Evolutionary conservation across 2,888 invertebrate genomes (phyloP).

Genomic region (Caenorhabditis imperialis): DNA sequence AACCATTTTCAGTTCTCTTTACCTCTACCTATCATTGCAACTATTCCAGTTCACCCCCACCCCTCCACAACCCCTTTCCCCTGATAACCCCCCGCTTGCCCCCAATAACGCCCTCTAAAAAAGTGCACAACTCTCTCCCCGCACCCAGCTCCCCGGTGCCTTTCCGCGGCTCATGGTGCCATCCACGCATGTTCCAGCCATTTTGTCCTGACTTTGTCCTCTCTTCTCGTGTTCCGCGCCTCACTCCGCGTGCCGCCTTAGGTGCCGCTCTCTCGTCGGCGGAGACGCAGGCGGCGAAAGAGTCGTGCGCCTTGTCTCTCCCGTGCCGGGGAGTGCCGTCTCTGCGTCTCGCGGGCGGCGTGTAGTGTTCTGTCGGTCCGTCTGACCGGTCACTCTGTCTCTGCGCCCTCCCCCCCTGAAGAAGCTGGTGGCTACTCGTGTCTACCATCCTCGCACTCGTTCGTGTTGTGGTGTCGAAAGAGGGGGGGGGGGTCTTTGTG

Average conservation of each 20-base stretch:
- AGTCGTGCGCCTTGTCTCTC: conserved; percentile 47
- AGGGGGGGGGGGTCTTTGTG: too few species aligned
- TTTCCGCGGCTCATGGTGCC: conserved; percentile 1
- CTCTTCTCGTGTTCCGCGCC: conserved; percentile 5
- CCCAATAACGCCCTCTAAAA: too few species aligned
- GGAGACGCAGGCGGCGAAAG: conserved; percentile 13
- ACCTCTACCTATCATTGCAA: too few species aligned
- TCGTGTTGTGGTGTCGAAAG: not conserved
- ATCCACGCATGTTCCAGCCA: too few species aligned
- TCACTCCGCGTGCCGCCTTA: conserved; percentile 51
- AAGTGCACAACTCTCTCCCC: not conserved
- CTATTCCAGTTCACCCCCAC: too few species aligned
- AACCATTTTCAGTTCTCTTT: too few species aligned
- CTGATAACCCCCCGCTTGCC: too few species aligned
- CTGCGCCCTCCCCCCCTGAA: conserved; percentile 2
- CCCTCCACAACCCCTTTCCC: too few species aligned
- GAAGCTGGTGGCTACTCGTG: conserved; percentile 8
- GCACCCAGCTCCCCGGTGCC: not conserved
- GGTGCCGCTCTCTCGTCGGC: conserved; percentile 14
- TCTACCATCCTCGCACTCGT: conserved; percentile 4
- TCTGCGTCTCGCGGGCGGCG: not conserved
- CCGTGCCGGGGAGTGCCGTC: conserved; percentile 37
- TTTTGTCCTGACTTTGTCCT: too few species aligned
- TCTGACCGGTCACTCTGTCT: conserved; percentile 38
- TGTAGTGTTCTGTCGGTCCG: conserved; percentile 6